Evolutionary conservation across 2,888 invertebrate genomes (phyloP).

Genomic region (Chrysolina oricalcia): DNA sequence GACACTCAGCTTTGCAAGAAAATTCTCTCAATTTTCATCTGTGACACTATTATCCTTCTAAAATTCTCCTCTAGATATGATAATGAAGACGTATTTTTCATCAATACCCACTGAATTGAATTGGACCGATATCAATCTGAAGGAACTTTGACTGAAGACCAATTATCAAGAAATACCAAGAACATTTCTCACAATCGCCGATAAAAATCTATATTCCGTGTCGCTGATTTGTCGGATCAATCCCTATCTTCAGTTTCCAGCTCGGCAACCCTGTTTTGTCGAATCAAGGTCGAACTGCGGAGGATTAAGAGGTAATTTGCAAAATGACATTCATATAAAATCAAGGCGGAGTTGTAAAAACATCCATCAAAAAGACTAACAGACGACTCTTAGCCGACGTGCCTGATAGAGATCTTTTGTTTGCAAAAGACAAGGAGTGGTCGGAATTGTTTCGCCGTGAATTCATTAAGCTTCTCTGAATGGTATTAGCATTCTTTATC

Average conservation of each 20-base stretch:
- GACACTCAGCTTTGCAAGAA: too few relatives aligned
- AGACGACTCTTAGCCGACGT: constrained; percentile 37
- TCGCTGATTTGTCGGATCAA: constrained; percentile 1
- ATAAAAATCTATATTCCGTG: neutral
- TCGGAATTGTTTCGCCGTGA: constrained; percentile 18
- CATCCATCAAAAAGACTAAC: constrained; percentile 45
- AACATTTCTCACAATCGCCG: neutral
- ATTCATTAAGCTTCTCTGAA: constrained; percentile 27
- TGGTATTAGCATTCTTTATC: constrained; percentile 2
- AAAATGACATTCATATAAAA: constrained; percentile 51
- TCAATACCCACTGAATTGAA: neutral
- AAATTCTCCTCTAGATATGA: too few relatives aligned
- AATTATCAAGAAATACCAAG: constrained; percentile 1
- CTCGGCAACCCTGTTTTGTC: constrained; percentile 30
- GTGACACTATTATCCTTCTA: too few relatives aligned
- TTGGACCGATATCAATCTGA: neutral
- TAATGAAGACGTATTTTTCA: too few relatives aligned
- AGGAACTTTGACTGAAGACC: neutral
- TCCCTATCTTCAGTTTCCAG: neutral
- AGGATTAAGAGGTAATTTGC: constrained; percentile 44
- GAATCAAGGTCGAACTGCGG: constrained; percentile 41
- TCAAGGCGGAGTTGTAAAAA: constrained; percentile 40
- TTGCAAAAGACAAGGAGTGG: constrained; percentile 43
- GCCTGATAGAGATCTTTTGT: constrained; percentile 47
- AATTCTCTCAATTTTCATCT: too few relatives aligned